Base-by-base conservation (phyloP, 2,888 invertebrate species). In the Melieria omissa region DNA sequence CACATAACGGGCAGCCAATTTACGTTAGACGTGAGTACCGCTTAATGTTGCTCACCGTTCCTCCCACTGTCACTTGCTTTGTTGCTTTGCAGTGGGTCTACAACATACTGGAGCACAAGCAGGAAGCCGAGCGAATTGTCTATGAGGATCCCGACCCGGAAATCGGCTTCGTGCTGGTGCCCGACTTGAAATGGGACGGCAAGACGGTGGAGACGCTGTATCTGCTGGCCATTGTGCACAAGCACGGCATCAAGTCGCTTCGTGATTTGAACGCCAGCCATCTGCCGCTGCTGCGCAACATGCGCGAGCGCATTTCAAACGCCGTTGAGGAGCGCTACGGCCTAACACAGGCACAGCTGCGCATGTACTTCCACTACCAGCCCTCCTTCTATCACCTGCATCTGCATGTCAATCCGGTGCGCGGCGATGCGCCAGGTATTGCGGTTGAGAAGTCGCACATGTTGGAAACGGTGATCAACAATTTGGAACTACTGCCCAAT, bases 371-470 rank as follows among this genome's bases (percentile, higher is more conserved):
- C 0, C 98, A 99, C 86, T 99, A 99, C 87, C 98, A 97, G 82
- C 99, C 99, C 0, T 95, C 97, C 0, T 99, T 97, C 88, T 98
- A 97, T 87, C 98, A 99, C 84, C 89, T 99, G 0, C 99, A 99
- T 85, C 90, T 99, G 0, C 99, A 99, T 86, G 95, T 98, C 82
- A 95, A 95, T 10, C 91, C 92, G 71, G 85, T 98, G 4, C 89
- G 90, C 61, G 92, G 92, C 88, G 94, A 95, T 79, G 92, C 93
- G 0, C 93, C 95, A 61, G 93, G 97, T 46, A 94, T 94, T 80
- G 91, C 91, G 87, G 92, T 92, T 12, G 96, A 97, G 84, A 93
- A 93, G 81, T 93, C 97, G 0, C 97, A 98, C 85, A 88, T 98
- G 71, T 89, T 99, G 10, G 91, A 93, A 61, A 93, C 93, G 7